Percentiles rank a stretch among this genome's conserved stretches.
Conservation (phyloP, 1,140 invertebrate species). For the Lanistes nyassanus region DNA sequence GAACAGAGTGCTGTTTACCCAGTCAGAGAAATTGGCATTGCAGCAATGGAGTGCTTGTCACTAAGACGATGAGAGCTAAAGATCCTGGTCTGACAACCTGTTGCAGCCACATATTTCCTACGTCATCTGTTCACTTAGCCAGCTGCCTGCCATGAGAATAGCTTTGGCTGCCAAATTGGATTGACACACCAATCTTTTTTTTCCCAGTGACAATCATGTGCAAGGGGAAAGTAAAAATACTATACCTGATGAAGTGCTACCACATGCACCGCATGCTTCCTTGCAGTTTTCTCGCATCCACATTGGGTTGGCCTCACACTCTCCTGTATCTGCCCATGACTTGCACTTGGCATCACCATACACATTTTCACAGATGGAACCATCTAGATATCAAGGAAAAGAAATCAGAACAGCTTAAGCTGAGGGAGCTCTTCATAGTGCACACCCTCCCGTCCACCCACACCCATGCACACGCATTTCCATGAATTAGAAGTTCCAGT, state of each 20-base stretch:
- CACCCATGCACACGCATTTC: no score
- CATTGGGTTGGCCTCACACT: slow-evolving; percentile 42
- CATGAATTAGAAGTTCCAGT: no score
- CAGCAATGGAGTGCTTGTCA: no score
- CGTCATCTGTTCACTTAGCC: no score
- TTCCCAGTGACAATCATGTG: not conserved
- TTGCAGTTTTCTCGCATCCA: slow-evolving; percentile 52
- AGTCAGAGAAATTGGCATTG: no score
- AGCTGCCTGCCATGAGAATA: no score
- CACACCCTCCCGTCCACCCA: no score
- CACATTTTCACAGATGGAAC: not conserved
- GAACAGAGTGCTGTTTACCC: no score
- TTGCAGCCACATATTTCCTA: not conserved
- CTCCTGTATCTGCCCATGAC: slow-evolving; percentile 39
- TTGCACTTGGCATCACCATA: slow-evolving; percentile 12
- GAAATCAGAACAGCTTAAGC: no score
- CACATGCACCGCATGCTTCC: slow-evolving; percentile 44
- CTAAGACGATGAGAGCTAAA: not conserved
- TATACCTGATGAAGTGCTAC: not conserved
- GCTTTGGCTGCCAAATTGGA: not conserved
- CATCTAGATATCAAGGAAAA: not conserved
- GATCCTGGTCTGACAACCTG: not conserved
- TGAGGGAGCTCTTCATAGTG: no score
- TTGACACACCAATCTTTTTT: not conserved
- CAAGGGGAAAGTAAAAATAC: not conserved